Base-by-base conservation (phyloP, 2,888 invertebrate genomes). In the Heliconius ethilla region DNA sequence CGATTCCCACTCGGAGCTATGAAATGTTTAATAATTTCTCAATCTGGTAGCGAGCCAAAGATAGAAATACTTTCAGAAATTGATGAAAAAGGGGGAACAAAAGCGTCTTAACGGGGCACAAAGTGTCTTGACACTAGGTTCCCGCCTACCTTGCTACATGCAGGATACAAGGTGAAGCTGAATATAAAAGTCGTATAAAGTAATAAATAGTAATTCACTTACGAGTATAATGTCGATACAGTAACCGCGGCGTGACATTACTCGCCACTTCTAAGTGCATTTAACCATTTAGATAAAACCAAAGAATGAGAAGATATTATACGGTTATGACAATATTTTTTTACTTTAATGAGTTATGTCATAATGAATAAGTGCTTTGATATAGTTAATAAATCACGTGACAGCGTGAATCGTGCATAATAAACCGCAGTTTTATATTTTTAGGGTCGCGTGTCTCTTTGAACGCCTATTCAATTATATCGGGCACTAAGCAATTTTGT, bases 391-490 rank as follows among this genome's bases (percentile, higher is more conserved):
- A 88, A 89, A 85, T 87, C 82, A 84, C 83, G 84, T 84, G 83
- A 84, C 40, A 40, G 73, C 25, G 59, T 63, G 59, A 18, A 86
- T 86, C 85, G 85, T 81, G 85, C 88, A 91, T 89, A 90, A 90
- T 89, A 88, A 87, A 88, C 86, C 88, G 87, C 90, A 87, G 89
- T 88, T n/a, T n/a, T 89, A 88, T 85, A 84, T 87, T 87, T 83
- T 84, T 83, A 86, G 82, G 87, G 91, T 89, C 93, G 92, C 91
- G 93, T 92, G 94, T 86, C 89, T 85, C 85, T 89, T 89, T 89
- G 89, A 86, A 89, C 91, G 92, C 92, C 92, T 90, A 92, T 94
- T 94, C 92, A 94, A 94, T 94, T 93, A 93, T 86, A 86, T 80
- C 85, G 83, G 86, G 84, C 87, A 86, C 91, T 85, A 90, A 92